These are phyloP conservation scores for Carassius auratus DNA, from an alignment of 2,113 vertebrate genomes.

Conservation along the genomic window DNA sequence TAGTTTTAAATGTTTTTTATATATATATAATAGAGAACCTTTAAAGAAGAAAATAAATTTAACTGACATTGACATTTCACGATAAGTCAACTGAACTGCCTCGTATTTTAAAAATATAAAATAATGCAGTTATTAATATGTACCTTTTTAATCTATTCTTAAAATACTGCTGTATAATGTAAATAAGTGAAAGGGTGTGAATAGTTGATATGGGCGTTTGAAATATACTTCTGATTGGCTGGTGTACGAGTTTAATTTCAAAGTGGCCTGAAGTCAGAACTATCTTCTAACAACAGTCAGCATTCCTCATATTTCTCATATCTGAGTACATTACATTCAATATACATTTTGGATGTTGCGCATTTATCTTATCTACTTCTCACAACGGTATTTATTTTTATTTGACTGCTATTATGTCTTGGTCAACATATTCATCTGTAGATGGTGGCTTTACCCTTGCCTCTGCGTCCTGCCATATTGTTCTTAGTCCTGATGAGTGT, in stretches of 20 bases:
- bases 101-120: neutral
- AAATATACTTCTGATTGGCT: constrained; percentile 20
- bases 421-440: constrained; percentile 26
- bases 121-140: neutral
- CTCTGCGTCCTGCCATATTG: constrained; percentile 54
- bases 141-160: neutral
- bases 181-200: neutral
- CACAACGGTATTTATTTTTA: neutral
- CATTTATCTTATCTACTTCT: neutral
- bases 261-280: constrained; percentile 5
- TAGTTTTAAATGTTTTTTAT: neutral
- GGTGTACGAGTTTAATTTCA: constrained; percentile 32
- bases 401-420: neutral
- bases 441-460: constrained; percentile 66
- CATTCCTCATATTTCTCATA: neutral
- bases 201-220: neutral
- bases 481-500: constrained; percentile 66
- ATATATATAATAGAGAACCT: neutral
- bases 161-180: neutral
- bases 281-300: neutral
- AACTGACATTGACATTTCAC: neutral
- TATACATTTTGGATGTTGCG: constrained; percentile 2
- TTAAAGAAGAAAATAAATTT: neutral
- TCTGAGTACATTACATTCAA: neutral
- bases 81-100: neutral